Evolutionary conservation across 2,888 invertebrate species (phyloP), one percentile per base, ranked within the genome.

Genomic region (Hypsopygia costalis): DNA sequence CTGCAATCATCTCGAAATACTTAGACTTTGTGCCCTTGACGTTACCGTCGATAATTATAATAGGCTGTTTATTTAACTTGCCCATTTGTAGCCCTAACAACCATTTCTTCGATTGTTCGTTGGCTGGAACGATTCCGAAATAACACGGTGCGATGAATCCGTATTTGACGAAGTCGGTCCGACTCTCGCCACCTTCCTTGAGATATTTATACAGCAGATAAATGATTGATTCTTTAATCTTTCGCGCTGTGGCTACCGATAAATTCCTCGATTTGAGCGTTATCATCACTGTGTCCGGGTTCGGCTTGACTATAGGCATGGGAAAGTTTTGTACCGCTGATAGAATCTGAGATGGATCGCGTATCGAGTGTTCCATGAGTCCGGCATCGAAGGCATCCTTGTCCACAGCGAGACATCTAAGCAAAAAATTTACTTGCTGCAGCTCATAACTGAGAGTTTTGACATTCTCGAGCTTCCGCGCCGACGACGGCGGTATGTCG

Each of bases 401-500:
- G 40, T 87, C 86, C 1, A 86, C 73, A 1, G 85, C 85, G n/a
- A 70, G 66, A 0, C 80, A 72, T 59, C 77, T 86, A 6, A 82
- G 46, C 34, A 74, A 80, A 4, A 87, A 82, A 46, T 61, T 78
- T 1, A 88, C 87, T 52, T 86, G 81, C 41, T 82, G 79, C 34
- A 87, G 54, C 47, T 87, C 87, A 50, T 82, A 88, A 50, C 83
- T 85, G 12, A 88, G 58, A 52, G 83, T 80, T 31, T 79, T 77
- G 44, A 72, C 57, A 8, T 57, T 61, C 39, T 81, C 81, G 1
- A 88, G 59, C 1, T 75, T 75, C 7, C 79, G 74, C 1, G 83
- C 81, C 0, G 80, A 69, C 0, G 82, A 71, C 7, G 83, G 81
- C 0, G 83, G 85, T 69, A 88, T 81, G 34, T 88, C 87, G 0